Evolutionary conservation across 2,888 invertebrate species (phyloP).

Genomic region (Frankliniella intonsa): DNA sequence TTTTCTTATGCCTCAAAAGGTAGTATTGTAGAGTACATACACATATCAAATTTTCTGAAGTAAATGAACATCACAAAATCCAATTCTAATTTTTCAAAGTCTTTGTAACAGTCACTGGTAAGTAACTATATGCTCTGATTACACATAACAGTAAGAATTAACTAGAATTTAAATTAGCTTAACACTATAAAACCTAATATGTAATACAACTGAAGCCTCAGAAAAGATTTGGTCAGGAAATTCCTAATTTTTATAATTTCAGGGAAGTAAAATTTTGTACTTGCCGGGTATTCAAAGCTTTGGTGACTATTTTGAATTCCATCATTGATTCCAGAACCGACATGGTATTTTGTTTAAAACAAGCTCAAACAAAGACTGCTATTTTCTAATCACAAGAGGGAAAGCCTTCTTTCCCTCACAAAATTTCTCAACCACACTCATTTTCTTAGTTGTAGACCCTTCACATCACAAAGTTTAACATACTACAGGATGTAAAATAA

Average conservation of each 20-base stretch:
- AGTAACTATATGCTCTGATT: not conserved
- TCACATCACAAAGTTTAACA: too few relatives aligned
- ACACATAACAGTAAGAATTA: not conserved
- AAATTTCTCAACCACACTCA: too few relatives aligned
- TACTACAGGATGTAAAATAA: too few relatives aligned
- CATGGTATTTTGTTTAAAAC: too few relatives aligned
- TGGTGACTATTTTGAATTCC: too few relatives aligned
- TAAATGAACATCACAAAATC: not conserved
- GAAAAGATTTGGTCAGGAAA: not conserved
- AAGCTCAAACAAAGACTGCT: too few relatives aligned
- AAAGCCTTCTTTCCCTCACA: too few relatives aligned
- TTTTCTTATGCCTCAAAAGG: too few relatives aligned
- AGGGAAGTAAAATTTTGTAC: not conserved
- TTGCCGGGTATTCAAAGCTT: not conserved
- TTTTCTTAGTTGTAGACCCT: too few relatives aligned
- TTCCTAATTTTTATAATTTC: not conserved
- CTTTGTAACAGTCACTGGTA: slow-evolving; percentile 17
- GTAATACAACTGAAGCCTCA: not conserved
- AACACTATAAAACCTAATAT: not conserved
- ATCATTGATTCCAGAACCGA: too few relatives aligned
- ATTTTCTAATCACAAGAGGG: too few relatives aligned
- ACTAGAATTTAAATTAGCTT: slow-evolving; percentile 21
- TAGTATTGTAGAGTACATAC: too few relatives aligned
- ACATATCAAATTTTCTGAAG: not conserved
- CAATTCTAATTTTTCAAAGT: not conserved